phyloP scores from a whole-genome alignment of 2,888 invertebrate genomes.

The Diaperis boleti region DNA sequence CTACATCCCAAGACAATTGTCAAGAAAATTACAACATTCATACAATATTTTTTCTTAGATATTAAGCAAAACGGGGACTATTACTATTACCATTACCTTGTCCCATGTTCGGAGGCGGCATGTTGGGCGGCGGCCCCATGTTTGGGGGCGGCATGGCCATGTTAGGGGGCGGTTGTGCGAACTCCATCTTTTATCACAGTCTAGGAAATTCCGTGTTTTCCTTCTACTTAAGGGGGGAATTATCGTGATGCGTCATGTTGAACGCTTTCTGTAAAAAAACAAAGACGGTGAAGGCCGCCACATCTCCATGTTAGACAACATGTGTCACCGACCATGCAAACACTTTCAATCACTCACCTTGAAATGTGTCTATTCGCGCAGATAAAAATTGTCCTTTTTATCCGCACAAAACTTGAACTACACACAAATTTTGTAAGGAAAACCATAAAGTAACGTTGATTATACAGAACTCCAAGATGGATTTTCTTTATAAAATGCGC shows the following conservation, averaged over 20 bases:
- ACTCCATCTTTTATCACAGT: slow-evolving; percentile 57
- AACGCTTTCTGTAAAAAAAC: background rate
- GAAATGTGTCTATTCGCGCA: background rate
- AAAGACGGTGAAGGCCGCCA: slow-evolving; percentile 7
- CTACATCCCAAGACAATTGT: no score
- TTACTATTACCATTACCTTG: no score
- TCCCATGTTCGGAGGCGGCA: slow-evolving; percentile 58
- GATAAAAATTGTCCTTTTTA: background rate
- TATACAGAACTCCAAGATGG: slow-evolving; percentile 8
- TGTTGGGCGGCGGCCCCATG: slow-evolving; percentile 62
- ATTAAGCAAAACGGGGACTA: no score
- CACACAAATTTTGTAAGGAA: background rate
- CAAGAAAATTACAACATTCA: no score
- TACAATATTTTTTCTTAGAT: no score
- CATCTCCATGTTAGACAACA: slow-evolving; percentile 23
- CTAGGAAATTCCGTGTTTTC: background rate
- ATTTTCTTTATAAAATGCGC: background rate
- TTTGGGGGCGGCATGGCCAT: slow-evolving; percentile 65
- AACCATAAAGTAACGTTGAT: slow-evolving; percentile 13
- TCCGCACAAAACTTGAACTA: slow-evolving; percentile 1
- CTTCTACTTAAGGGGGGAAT: no score
- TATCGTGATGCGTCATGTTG: background rate
- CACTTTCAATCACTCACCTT: slow-evolving; percentile 1
- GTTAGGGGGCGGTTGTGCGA: slow-evolving; percentile 66
- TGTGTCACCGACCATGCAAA: slow-evolving; percentile 5